Conservation (phyloP, 2,888 invertebrate genomes). For the Oscheius sp. region DNA sequence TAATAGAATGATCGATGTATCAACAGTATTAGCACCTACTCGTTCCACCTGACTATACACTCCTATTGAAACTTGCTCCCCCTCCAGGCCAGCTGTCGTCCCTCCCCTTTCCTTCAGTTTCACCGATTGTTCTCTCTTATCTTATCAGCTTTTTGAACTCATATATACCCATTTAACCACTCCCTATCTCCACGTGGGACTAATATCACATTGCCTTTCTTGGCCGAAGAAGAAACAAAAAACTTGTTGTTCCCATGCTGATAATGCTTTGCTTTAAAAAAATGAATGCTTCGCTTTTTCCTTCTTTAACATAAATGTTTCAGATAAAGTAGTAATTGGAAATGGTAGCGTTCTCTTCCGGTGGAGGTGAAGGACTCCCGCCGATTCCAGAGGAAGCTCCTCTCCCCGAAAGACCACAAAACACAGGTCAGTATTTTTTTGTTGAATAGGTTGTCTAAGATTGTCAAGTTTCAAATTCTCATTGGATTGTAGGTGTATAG, state of each 20-base stretch:
- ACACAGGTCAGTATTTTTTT: not conserved
- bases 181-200: too few species aligned
- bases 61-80: too few species aligned
- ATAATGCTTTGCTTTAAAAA: too few species aligned
- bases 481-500: too few species aligned
- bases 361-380: constrained; percentile 6
- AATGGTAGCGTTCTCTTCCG: constrained; percentile 11
- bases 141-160: constrained; percentile 4
- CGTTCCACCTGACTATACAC: too few species aligned
- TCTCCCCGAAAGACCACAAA: not conserved
- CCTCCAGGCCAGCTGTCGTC: too few species aligned
- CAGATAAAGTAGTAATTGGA: not conserved
- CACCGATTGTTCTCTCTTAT: not conserved
- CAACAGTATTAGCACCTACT: too few species aligned
- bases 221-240: too few species aligned
- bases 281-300: too few species aligned
- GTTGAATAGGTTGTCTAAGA: not conserved
- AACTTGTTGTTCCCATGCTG: too few species aligned
- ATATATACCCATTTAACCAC: too few species aligned
- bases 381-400: constrained; percentile 10
- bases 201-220: too few species aligned
- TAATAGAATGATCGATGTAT: not conserved
- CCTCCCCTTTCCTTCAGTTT: not conserved
- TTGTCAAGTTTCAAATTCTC: not conserved
- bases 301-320: not conserved